A percentile compares a stretch with the other conserved stretches of the same genome.
These are phyloP conservation scores for Cassiopea andromeda DNA, from an alignment of 30 jellyfish, hydroid and myxozoan species.

Conservation along the genomic window DNA sequence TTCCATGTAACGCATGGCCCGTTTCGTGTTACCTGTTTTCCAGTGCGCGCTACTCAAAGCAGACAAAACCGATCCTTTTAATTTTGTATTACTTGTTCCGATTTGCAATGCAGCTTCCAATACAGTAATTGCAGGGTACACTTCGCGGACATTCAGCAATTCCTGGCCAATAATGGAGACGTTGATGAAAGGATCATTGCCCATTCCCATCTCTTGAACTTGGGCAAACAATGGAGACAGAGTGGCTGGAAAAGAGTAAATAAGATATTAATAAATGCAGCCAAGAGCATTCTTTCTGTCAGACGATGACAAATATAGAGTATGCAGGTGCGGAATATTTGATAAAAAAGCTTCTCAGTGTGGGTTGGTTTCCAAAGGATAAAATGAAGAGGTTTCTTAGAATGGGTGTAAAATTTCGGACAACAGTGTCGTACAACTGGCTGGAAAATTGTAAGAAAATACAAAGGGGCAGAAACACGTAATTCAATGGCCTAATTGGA, in stretches of 20 bases:
- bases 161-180: conserved; percentile 98
- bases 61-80: conserved; percentile 88
- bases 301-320: background rate
- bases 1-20: conserved; percentile 92
- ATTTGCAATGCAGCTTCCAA: conserved; percentile 91
- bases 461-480: too few relatives aligned
- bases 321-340: too few relatives aligned
- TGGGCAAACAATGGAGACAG: conserved; percentile 89
- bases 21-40: conserved; percentile 83
- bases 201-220: conserved; percentile 79
- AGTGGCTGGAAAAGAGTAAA: conserved; percentile 63
- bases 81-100: conserved; percentile 81
- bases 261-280: background rate
- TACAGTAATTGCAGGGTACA: conserved; percentile 85
- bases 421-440: too few relatives aligned
- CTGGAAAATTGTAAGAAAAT: too few relatives aligned
- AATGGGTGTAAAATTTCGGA: too few relatives aligned
- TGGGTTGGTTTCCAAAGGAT: too few relatives aligned
- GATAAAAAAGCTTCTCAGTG: too few relatives aligned
- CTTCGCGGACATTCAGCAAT: conserved; percentile 77
- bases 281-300: background rate
- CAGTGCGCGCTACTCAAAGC: conserved; percentile 95
- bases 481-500: too few relatives aligned
- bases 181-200: conserved; percentile 80
- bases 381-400: too few relatives aligned